phyloP scores from a whole-genome alignment of 2,888 invertebrate species.

The Pristionchus maxplancki region DNA sequence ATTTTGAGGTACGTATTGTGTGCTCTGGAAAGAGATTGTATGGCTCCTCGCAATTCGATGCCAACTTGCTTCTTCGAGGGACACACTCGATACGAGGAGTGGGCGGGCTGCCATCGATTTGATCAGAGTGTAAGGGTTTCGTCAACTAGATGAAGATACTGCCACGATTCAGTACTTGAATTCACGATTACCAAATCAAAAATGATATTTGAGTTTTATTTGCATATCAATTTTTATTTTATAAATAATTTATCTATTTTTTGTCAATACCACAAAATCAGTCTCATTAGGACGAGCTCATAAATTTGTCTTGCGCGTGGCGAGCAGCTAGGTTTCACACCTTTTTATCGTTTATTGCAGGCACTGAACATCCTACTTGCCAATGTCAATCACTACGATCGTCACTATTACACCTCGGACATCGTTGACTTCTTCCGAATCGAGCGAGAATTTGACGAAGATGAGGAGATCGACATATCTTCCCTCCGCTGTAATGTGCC shows the following conservation, averaged over 20 bases:
- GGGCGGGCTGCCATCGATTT: conserved; percentile 77
- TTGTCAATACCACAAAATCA: too few relatives aligned
- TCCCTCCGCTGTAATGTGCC: neutral
- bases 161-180: too few relatives aligned
- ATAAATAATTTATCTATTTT: too few relatives aligned
- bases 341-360: too few relatives aligned
- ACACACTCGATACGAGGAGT: conserved; percentile 55
- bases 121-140: conserved; percentile 76
- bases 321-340: too few relatives aligned
- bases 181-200: too few relatives aligned
- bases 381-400: conserved; percentile 75
- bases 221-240: too few relatives aligned
- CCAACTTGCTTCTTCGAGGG: conserved; percentile 51
- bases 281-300: too few relatives aligned
- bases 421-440: conserved; percentile 55
- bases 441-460: conserved; percentile 49
- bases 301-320: too few relatives aligned
- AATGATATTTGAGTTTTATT: too few relatives aligned
- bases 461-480: conserved; percentile 1
- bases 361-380: conserved; percentile 77
- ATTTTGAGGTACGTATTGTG: conserved; percentile 73
- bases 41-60: conserved; percentile 71
- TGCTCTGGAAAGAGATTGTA: conserved; percentile 76
- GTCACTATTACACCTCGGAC: conserved; percentile 57
- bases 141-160: too few relatives aligned